A percentile compares a stretch with the other conserved stretches of the same genome.
Conservation (phyloP, 2,797 vertebrate species). For the Anniella stebbinsi region DNA sequence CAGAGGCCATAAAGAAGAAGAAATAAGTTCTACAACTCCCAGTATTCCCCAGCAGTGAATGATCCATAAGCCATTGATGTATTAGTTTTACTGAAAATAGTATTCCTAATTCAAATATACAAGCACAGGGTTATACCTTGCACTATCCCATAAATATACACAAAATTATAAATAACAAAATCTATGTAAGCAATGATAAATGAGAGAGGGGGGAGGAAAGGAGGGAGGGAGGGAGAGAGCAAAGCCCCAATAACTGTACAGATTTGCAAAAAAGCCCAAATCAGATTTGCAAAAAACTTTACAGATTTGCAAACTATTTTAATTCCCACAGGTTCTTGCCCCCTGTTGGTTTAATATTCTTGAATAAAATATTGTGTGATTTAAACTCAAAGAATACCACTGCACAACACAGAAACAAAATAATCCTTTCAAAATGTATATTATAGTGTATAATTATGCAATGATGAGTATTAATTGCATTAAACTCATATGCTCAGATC, state of each 20-base stretch:
- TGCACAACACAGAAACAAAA: conserved; percentile 66
- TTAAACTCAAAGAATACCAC: conserved; percentile 59
- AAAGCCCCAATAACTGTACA: no score
- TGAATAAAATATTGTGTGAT: conserved; percentile 74
- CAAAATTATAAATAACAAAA: conserved; percentile 41
- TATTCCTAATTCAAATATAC: conserved; percentile 18
- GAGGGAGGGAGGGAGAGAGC: no score
- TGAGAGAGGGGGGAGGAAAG: not conserved
- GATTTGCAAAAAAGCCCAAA: conserved; percentile 44
- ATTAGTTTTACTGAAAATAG: not conserved
- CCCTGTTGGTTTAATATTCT: conserved; percentile 26
- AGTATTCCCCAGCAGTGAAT: not conserved
- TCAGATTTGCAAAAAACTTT: conserved; percentile 42
- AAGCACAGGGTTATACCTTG: conserved; percentile 2
- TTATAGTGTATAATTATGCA: conserved; percentile 59
- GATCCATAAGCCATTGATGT: not conserved
- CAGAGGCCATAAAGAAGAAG: no score
- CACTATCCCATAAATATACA: conserved; percentile 7
- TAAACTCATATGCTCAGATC: conserved; percentile 54
- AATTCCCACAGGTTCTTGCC: not conserved
- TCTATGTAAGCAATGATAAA: conserved; percentile 30
- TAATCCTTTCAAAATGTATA: conserved; percentile 54
- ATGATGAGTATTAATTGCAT: conserved; percentile 60
- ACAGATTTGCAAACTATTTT: conserved; percentile 51
- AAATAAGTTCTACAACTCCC: no score